phyloP scores from a whole-genome alignment of 2,113 vertebrate genomes.

The Scartelaos histophorus region DNA sequence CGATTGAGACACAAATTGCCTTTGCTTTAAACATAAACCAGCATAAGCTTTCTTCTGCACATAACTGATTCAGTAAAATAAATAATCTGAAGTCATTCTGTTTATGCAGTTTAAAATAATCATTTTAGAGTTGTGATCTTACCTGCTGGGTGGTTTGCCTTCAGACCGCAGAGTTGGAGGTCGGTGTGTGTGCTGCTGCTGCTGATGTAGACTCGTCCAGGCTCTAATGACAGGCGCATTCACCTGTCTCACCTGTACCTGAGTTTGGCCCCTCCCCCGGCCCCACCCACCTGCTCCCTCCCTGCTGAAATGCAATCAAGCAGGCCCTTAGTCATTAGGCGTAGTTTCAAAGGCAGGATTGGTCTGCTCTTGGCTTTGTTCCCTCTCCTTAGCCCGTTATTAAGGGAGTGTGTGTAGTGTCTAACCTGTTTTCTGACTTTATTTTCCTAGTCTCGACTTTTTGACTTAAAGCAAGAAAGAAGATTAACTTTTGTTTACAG shows the following conservation, averaged over 20 bases:
- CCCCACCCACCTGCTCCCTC: slow-evolving; percentile 19
- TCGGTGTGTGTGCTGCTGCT: slow-evolving; percentile 11
- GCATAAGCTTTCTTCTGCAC: no score
- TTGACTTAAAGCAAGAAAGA: neutral
- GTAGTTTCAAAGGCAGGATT: slow-evolving; percentile 14
- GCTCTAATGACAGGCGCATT: slow-evolving; percentile 1
- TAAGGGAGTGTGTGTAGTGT: slow-evolving; percentile 35
- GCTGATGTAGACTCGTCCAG: slow-evolving; percentile 35
- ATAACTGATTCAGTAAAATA: no score
- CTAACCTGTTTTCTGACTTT: slow-evolving; percentile 43
- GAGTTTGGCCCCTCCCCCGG: slow-evolving; percentile 4
- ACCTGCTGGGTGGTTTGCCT: slow-evolving; percentile 39
- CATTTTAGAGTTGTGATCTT: slow-evolving; percentile 24
- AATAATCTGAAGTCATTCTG: neutral
- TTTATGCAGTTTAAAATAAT: neutral
- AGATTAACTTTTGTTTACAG: neutral
- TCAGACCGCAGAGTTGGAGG: slow-evolving; percentile 16
- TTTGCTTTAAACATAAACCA: no score
- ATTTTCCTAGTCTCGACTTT: neutral
- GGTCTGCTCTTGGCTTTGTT: slow-evolving; percentile 10
- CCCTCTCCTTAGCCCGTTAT: slow-evolving; percentile 29
- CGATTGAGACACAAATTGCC: no score
- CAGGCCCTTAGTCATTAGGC: slow-evolving; percentile 38
- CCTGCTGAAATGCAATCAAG: neutral
- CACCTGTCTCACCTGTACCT: slow-evolving; percentile 48